Evolutionary conservation across 2,888 invertebrate genomes (phyloP).

Genomic region (Protonemura montana): DNA sequence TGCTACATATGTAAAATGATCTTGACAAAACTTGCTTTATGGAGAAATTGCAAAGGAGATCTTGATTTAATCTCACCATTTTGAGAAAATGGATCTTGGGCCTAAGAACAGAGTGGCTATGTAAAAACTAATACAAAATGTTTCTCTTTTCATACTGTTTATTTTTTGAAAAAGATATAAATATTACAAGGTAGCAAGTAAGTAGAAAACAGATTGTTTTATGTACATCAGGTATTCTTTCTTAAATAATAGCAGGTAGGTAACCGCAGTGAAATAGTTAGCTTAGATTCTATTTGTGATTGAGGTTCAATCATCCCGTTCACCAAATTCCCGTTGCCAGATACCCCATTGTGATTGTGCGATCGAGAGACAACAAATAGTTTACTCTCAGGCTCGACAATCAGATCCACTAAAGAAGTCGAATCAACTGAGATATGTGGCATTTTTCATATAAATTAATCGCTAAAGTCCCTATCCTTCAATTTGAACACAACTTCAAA

Average conservation of each 20-base stretch:
- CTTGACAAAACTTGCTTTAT: too few species aligned
- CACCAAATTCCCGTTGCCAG: conserved; percentile 41
- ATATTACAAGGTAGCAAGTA: conserved; percentile 37
- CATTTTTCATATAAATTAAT: conserved; percentile 17
- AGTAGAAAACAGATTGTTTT: conserved; percentile 26
- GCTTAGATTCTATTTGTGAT: neutral
- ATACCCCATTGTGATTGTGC: conserved; percentile 12
- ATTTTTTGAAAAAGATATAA: conserved; percentile 46
- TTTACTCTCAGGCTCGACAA: neutral
- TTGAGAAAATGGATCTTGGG: neutral
- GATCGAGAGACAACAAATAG: neutral
- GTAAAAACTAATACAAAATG: too few species aligned
- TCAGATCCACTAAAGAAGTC: neutral
- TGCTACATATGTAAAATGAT: too few species aligned
- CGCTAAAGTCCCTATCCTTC: conserved; percentile 38
- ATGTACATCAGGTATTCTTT: conserved; percentile 41
- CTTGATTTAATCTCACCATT: too few species aligned
- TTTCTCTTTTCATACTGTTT: conserved; percentile 31
- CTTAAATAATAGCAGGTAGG: conserved; percentile 23
- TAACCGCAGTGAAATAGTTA: conserved; percentile 13
- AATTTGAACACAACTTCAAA: conserved; percentile 27
- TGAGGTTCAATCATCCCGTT: conserved; percentile 31
- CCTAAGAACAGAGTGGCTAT: neutral
- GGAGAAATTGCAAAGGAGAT: too few species aligned
- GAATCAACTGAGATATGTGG: conserved; percentile 25